Evolutionary conservation across 2,797 vertebrate species (phyloP).

Genomic region (Cossypha niveicapilla): DNA sequence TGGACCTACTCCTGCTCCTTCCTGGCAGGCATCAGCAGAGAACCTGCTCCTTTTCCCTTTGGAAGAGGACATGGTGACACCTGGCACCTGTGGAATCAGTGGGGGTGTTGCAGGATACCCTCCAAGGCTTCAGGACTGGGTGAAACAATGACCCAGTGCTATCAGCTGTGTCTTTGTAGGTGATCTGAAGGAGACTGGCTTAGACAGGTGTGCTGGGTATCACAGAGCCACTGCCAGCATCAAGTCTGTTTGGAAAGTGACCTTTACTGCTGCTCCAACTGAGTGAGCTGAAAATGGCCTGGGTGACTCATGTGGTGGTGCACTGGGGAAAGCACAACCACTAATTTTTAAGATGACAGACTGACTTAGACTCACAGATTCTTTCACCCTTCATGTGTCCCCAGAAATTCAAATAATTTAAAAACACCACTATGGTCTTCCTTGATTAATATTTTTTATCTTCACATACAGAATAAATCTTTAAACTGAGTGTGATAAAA

Average conservation of each 20-base stretch:
- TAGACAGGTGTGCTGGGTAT: background rate
- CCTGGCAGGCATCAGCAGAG: background rate
- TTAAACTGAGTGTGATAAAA: background rate
- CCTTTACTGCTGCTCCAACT: background rate
- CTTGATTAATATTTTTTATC: background rate
- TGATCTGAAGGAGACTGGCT: background rate
- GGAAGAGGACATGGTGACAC: background rate
- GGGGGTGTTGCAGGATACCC: background rate
- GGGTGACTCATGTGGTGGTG: background rate
- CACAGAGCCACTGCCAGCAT: background rate
- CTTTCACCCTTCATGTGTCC: background rate
- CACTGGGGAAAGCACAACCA: background rate
- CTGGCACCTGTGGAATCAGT: rapidly evolving
- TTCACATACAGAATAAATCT: background rate
- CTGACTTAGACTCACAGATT: background rate
- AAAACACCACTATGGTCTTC: background rate
- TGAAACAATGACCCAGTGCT: background rate
- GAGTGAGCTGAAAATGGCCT: background rate
- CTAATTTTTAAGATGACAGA: background rate
- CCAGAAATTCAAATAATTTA: background rate
- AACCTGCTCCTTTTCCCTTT: background rate
- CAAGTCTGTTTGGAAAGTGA: background rate
- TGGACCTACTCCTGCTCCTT: background rate
- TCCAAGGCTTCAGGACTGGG: background rate
- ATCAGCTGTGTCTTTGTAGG: background rate